These are phyloP conservation scores for Turritopsis rubra DNA, from an alignment of 30 jellyfish, hydroid and myxozoan genomes.

Conservation along the genomic window DNA sequence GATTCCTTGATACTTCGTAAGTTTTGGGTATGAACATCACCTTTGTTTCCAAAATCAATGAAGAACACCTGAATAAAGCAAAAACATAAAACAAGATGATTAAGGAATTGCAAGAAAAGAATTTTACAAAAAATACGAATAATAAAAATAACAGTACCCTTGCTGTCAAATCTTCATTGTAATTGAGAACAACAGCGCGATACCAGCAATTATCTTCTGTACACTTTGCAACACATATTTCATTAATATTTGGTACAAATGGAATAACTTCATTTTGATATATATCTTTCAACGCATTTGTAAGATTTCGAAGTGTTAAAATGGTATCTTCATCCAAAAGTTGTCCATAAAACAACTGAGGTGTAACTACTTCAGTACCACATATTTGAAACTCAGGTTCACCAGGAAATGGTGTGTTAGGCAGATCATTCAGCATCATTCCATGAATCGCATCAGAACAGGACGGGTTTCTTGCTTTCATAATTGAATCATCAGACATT, in stretches of 20 bases:
- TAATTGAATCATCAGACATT: constrained; percentile 3
- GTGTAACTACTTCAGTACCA: constrained; percentile 68
- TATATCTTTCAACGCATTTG: constrained; percentile 1
- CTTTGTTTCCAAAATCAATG: constrained; percentile 38
- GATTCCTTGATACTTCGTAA: constrained; percentile 19
- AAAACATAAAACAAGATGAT: background rate
- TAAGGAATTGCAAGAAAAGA: background rate
- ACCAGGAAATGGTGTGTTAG: constrained; percentile 64
- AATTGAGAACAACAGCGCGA: constrained; percentile 27
- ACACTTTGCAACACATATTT: constrained; percentile 34
- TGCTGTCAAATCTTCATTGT: constrained; percentile 35
- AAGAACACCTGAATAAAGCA: constrained; percentile 25
- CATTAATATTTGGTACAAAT: constrained; percentile 28
- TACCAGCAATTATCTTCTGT: constrained; percentile 31
- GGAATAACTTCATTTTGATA: background rate
- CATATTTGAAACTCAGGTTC: constrained; percentile 47
- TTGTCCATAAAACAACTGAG: constrained; percentile 61
- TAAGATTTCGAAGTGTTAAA: constrained; percentile 19
- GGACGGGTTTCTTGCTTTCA: background rate
- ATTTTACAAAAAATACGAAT: background rate
- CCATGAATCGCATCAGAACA: constrained; percentile 32
- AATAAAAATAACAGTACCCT: constrained; percentile 10
- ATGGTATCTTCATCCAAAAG: constrained; percentile 40
- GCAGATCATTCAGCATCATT: constrained; percentile 43
- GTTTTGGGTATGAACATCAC: constrained; percentile 24